Base-by-base conservation (phyloP, 2,888 invertebrate genomes). In the Strigamia transsilvanica region DNA sequence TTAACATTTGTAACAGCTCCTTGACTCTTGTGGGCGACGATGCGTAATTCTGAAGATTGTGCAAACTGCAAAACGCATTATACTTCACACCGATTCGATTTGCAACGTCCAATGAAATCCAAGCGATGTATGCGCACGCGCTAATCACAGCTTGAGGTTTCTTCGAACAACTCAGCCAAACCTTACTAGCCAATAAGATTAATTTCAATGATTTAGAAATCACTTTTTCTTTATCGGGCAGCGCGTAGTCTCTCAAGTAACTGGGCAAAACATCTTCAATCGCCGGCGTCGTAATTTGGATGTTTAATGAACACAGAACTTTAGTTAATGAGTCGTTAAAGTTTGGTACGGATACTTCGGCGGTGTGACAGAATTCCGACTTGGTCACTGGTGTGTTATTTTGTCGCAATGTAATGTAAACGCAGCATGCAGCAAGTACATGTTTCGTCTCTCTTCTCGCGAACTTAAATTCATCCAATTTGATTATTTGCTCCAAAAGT, bases 301-400 rank as follows among this genome's bases (percentile, higher is more conserved):
- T 80, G n/a, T 56, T 21, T 15, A 51, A 56, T 23, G 23, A 13
- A 12, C 6, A 0, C 2, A 27, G 4, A 23, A 80, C n/a, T 15
- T 10, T 32, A 12, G 10, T 38, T 7, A 32, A 80, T 21, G 27
- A 13, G 3, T 27, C 42, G 15, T 32, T 51, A 1, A 80, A 80
- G n/a, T 15, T 21, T 6, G 13, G 0, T 9, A 56, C 0, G 27
- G 27, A 13, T 10, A 51, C 38, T 2, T 56, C 21, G n/a, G 18
- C 32, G 13, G 9, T 15, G 0, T 56, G 27, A 32, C 80, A 80
- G 1, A 80, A 9, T 12, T 5, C 7, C 9, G 13, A 34, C 9
- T 18, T 51, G 5, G 80, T 56, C 15, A 80, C n/a, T 13, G 80
- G 80, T 9, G 23, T 51, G 15, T 80, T 10, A 27, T 80, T 80